Percentiles rank a stretch among this genome's conserved stretches.
Evolutionary conservation across 2,797 vertebrate species (phyloP).

Genomic region (Cheirogaleus major): DNA sequence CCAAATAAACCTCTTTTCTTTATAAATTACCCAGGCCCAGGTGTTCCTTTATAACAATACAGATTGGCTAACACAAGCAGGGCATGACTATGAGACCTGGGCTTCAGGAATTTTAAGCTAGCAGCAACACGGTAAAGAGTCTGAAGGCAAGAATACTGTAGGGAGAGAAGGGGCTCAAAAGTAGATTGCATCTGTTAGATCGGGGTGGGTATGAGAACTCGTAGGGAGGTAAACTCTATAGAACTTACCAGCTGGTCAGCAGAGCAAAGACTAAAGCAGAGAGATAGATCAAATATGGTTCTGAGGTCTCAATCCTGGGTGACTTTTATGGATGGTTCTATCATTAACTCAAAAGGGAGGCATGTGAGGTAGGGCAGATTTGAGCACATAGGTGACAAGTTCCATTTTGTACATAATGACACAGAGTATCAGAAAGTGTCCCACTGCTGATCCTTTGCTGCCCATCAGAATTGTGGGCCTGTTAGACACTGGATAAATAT

Average conservation of each 20-base stretch:
- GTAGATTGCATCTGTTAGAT: background rate
- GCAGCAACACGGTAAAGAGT: background rate
- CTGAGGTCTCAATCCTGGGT: background rate
- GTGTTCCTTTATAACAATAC: no score
- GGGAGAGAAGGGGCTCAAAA: background rate
- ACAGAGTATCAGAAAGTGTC: background rate
- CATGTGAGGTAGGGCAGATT: background rate
- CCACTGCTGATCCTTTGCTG: background rate
- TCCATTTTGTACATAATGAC: background rate
- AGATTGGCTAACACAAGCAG: background rate
- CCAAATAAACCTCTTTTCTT: no score
- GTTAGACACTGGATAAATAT: background rate
- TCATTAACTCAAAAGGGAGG: background rate
- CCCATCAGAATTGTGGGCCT: background rate
- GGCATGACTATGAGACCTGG: background rate
- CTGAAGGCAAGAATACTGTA: background rate
- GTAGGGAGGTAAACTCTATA: background rate
- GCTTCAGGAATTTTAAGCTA: background rate
- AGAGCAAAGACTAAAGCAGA: background rate
- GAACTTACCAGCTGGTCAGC: background rate
- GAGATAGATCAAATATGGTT: background rate
- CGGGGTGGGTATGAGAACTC: background rate
- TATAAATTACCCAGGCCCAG: no score
- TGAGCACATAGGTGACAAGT: background rate
- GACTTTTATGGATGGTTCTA: background rate